These are phyloP conservation scores for Macrotus californicus DNA, from an alignment of 2,113 vertebrate species.

Conservation along the genomic window DNA sequence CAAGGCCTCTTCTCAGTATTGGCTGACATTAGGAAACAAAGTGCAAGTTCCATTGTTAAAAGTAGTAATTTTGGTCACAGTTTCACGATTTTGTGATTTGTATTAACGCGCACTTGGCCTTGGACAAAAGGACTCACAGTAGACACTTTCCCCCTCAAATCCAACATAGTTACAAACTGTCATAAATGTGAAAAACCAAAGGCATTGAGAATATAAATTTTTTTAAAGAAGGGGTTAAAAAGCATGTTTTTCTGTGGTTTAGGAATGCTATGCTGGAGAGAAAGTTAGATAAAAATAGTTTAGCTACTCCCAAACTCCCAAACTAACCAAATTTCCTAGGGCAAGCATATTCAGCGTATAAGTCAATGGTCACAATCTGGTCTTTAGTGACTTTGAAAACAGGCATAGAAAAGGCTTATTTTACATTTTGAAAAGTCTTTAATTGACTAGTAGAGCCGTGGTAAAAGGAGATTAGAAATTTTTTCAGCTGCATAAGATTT, in stretches of 20 bases:
- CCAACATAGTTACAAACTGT: neutral
- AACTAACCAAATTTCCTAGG: constrained; percentile 37
- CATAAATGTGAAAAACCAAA: neutral
- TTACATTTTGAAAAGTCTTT: constrained; percentile 61
- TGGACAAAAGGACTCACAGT: neutral
- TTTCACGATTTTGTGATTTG: neutral
- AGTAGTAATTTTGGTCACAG: neutral
- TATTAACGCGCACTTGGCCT: neutral
- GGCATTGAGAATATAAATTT: neutral
- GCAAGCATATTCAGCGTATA: constrained; percentile 41
- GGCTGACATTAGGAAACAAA: neutral
- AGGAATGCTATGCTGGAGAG: constrained; percentile 40
- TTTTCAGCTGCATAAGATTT: constrained; percentile 62
- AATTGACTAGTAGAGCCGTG: constrained; percentile 50
- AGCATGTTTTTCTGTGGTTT: constrained; percentile 16
- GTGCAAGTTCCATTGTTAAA: neutral
- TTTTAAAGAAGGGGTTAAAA: neutral
- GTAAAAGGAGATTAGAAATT: constrained; percentile 47
- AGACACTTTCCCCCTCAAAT: neutral
- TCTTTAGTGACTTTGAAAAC: constrained; percentile 60
- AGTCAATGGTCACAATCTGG: constrained; percentile 69
- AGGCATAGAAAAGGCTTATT: constrained; percentile 49
- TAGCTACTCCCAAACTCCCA: constrained; percentile 41
- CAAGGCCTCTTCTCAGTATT: neutral
- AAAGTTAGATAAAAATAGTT: constrained; percentile 64